Evolutionary conservation across 2,888 invertebrate genomes (phyloP), one percentile per base, ranked within the genome.

Genomic region (Epicampocera succincta): DNA sequence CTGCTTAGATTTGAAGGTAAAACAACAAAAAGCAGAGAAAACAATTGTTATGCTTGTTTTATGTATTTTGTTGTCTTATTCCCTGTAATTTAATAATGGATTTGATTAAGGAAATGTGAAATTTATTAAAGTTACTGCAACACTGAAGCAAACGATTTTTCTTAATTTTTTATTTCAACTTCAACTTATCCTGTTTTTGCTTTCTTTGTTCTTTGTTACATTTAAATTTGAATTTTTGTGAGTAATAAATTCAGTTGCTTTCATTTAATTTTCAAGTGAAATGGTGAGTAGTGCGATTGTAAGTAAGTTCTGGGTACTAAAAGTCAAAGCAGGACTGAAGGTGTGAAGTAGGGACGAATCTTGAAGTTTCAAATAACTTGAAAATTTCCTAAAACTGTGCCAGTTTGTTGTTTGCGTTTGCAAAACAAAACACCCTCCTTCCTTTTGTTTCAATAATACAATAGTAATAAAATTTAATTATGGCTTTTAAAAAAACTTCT

Each of bases 31-130:
- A 50, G 40, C 25, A 46, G 19, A 48, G 38, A 71, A 38, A 54
- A 65, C 71, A 65, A 65, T 74, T 69, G 33, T 65, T 33, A 3
- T 56, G 9, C 33, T 33, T 33, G 33, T 33, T 33, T 33, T 33
- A 33, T 29, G 50, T 52, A 25, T 21, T 52, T 17, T 54, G 56
- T 58, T 48, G 11, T 69, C 54, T 15, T 46, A 40, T 50, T 72
- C 44, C 25, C 40, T 72, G 60, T 78, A 78, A 78, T 78, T 77
- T 78, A 72, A 79, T 68, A 79, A 79, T 79, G 66, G 66, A 73
- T 66, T 80, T 75, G 71, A 80, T 80, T 80, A 80, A 76, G 80
- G 65, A 75, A 75, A 80, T 75, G 80, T 38, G 66, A 80, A 72
- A 61, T 60, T 80, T 75, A 60, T 75, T 66, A 60, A 71, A 66